phyloP scores from a whole-genome alignment of 2,797 vertebrate genomes.

The Smutsia temminckii region DNA sequence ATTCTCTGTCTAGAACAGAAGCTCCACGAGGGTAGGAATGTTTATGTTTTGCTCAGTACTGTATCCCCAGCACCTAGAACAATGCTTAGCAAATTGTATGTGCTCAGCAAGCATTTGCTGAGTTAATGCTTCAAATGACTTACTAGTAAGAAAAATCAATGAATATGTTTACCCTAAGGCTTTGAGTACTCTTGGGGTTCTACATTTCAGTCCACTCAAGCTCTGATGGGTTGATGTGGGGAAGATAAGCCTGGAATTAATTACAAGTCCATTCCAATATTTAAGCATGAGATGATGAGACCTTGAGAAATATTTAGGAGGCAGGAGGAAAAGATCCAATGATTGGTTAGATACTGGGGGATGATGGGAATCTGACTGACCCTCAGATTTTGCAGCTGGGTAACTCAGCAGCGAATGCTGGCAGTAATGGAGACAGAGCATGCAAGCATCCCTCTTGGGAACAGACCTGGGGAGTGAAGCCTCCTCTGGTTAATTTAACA shows the following conservation, averaged over 20 bases:
- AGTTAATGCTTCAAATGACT: conserved; percentile 23
- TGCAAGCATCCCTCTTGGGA: not conserved
- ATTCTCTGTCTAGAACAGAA: not conserved
- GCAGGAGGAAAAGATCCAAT: not conserved
- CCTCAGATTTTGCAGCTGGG: not conserved
- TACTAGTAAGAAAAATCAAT: conserved; percentile 30
- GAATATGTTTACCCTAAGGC: not conserved
- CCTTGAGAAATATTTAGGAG: conserved; percentile 40
- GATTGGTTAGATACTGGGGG: not conserved
- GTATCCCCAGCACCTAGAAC: not conserved
- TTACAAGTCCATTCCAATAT: not conserved
- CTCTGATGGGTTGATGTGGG: not conserved
- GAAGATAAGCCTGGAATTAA: conserved; percentile 16
- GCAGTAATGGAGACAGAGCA: not conserved
- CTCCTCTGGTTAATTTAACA: not conserved
- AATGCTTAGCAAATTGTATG: not conserved
- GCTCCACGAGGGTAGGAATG: not conserved
- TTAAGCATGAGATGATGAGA: not conserved
- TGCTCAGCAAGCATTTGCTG: conserved; percentile 22
- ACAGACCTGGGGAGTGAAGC: not conserved
- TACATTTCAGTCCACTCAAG: not conserved
- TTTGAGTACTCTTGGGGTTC: not conserved
- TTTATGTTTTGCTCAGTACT: not conserved
- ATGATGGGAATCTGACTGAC: not conserved
- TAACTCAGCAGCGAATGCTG: not conserved